These are phyloP conservation scores for Formica selysi DNA, from an alignment of 1,140 invertebrate genomes.

Conservation along the genomic window DNA sequence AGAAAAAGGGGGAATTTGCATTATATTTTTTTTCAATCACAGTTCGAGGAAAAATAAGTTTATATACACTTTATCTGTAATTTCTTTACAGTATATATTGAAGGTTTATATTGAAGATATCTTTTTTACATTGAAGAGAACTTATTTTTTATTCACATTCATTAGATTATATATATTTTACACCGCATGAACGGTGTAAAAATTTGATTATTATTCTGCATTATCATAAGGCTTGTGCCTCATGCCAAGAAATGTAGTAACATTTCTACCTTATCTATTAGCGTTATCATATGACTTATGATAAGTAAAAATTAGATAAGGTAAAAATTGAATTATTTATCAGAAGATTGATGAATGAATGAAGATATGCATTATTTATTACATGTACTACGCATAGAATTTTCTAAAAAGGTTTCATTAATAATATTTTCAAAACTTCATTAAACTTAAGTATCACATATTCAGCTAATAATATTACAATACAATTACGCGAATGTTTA, in stretches of 20 bases:
- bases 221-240: neutral
- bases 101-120: neutral
- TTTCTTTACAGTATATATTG: neutral
- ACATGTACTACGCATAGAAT: too few relatives aligned
- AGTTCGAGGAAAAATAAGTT: neutral
- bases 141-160: neutral
- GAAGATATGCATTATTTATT: neutral
- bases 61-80: neutral
- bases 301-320: neutral
- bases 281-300: neutral
- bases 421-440: neutral
- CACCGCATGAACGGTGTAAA: neutral
- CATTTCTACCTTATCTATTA: too few relatives aligned
- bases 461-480: neutral
- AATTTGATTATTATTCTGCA: neutral
- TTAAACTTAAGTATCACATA: neutral
- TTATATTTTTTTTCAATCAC: neutral
- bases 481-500: neutral
- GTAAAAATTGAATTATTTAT: neutral
- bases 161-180: neutral
- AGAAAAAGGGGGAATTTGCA: too few relatives aligned
- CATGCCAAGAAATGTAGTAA: too few relatives aligned
- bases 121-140: too few relatives aligned
- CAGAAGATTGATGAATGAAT: neutral
- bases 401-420: too few relatives aligned